Evolutionary conservation across 2,797 vertebrate genomes (phyloP), one percentile per base, ranked within the genome.

Genomic region (Enteromius mattozi): DNA sequence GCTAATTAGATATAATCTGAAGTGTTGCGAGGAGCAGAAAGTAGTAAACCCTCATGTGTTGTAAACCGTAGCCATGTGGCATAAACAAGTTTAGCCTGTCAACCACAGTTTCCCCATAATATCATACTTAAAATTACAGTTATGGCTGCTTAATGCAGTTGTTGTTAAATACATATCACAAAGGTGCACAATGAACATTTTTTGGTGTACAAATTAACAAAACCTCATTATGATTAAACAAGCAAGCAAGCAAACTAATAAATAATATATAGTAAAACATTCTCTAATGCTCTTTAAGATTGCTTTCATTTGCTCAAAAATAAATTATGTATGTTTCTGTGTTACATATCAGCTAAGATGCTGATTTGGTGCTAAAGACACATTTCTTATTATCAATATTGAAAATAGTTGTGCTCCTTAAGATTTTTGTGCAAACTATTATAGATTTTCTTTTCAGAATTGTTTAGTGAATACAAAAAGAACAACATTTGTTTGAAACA

Each of bases 1-100:
- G 70, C 47, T 56, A 47, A 78, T 56, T 56, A 47, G 14, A 68
- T 33, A 68, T 74, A 74, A 77, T 81, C 49, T 33, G 51, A 59
- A 61, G 66, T 61, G 19, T 54, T 77, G 4, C 1, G 0, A 59
- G 74, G 74, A 56, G 12, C n/a, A 33, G 19, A 56, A 56, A 59
- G 7, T 24, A 40, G n/a, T 7, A 77, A 59, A 59, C 13, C 21
- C 1, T 16, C 6, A 59, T 12, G 16, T 40, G 9, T 40, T 3
- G 51, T 56, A 42, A 63, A 45, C 16, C 42, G n/a, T 45, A 30
- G 35, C 4, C 27, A 9, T 19, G 7, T 10, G 16, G 1, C 2
- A 59, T 42, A 40, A 21, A 61, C n/a, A 63, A 63, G 30, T 30
- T 45, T 42, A 30, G 24, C 21, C 24, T 45, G 21, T 19, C 19